Evolutionary conservation across 2,888 invertebrate genomes (phyloP).

Genomic region (Pristionchus maxplancki): DNA sequence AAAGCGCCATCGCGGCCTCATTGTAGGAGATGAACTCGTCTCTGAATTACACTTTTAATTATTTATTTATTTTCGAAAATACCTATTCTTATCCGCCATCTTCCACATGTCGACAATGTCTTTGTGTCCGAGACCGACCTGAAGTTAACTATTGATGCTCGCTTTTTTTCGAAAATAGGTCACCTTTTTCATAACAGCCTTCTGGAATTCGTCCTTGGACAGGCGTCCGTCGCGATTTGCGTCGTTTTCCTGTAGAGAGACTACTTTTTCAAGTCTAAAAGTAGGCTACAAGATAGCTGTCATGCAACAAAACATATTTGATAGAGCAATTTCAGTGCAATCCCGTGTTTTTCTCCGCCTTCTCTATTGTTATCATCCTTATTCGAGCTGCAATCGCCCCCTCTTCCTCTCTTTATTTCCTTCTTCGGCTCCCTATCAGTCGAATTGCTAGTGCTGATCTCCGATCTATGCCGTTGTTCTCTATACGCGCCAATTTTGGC

Average conservation of each 20-base stretch:
- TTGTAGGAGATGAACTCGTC: neutral
- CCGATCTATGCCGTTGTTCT: neutral
- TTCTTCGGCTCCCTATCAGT: neutral
- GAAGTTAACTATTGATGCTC: neutral
- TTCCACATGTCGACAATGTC: slow-evolving; percentile 38
- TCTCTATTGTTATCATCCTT: neutral
- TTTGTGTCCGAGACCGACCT: slow-evolving; percentile 36
- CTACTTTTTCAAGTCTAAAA: neutral
- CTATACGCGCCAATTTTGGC: too few species aligned
- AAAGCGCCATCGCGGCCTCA: slow-evolving; percentile 20
- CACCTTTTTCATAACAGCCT: slow-evolving; percentile 44
- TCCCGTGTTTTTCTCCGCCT: neutral
- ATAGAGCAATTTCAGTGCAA: neutral
- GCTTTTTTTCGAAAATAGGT: neutral
- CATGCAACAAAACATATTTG: too few species aligned
- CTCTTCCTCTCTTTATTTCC: neutral
- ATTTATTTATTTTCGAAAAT: neutral
- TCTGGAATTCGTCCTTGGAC: slow-evolving; percentile 38
- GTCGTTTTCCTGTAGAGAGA: slow-evolving; percentile 44
- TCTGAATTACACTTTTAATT: neutral
- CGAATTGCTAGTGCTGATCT: neutral
- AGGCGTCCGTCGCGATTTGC: slow-evolving; percentile 7
- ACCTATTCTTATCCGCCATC: slow-evolving; percentile 38
- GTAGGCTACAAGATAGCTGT: too few species aligned
- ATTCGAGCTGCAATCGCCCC: neutral